Conservation (phyloP, 2,888 invertebrate genomes). For the Coleophora deauratella region DNA sequence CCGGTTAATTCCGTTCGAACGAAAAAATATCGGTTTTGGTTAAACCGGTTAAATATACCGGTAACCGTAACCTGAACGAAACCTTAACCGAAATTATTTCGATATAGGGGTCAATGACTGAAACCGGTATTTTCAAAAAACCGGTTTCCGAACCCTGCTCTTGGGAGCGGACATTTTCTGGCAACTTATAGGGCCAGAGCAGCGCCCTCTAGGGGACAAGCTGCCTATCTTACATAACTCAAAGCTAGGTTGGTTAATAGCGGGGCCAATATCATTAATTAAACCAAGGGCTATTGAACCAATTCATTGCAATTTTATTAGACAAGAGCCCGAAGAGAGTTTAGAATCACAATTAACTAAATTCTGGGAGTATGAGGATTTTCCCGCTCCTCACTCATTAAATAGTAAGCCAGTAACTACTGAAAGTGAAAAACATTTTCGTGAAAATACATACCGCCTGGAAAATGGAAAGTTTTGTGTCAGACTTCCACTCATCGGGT, state of each 20-base stretch:
- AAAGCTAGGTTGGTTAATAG: slow-evolving; percentile 12
- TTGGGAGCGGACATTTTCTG: slow-evolving; percentile 15
- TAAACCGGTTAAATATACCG: too few relatives aligned
- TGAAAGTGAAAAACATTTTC: background rate
- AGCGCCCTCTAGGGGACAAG: slow-evolving; percentile 6
- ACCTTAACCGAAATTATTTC: too few relatives aligned
- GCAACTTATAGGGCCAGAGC: slow-evolving; percentile 9
- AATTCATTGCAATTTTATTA: background rate
- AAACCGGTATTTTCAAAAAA: too few relatives aligned
- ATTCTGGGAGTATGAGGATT: background rate
- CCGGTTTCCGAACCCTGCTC: too few relatives aligned
- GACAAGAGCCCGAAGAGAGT: too few relatives aligned
- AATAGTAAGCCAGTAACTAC: background rate
- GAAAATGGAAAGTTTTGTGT: background rate
- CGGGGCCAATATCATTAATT: background rate
- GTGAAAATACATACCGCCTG: background rate
- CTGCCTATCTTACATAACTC: slow-evolving; percentile 10
- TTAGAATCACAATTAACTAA: background rate
- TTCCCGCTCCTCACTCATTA: too few relatives aligned
- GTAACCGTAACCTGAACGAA: too few relatives aligned
- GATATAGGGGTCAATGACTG: too few relatives aligned
- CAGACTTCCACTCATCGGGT: background rate
- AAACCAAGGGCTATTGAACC: background rate
- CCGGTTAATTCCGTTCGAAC: too few relatives aligned
- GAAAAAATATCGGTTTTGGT: too few relatives aligned